Percentiles rank a stretch among this genome's conserved stretches.
phyloP scores from a whole-genome alignment of 2,113 vertebrate species.

The Isurus oxyrinchus region DNA sequence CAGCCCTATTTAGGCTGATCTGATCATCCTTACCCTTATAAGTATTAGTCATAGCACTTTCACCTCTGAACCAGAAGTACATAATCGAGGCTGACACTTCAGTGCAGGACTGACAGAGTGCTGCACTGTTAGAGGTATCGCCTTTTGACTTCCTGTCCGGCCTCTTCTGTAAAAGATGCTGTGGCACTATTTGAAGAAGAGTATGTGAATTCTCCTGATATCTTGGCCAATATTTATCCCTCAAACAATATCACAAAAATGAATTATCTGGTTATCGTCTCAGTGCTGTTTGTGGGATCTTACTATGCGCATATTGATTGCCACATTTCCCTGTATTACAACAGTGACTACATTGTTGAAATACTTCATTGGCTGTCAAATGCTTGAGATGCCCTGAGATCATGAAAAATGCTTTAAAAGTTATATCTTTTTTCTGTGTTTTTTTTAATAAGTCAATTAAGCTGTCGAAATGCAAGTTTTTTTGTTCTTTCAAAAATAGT shows the following conservation, averaged over 20 bases:
- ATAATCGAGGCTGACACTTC: neutral
- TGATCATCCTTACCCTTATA: neutral
- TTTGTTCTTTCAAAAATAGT: neutral
- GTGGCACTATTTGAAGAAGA: neutral
- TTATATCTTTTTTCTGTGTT: neutral
- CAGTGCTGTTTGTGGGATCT: too few species aligned
- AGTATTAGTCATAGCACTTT: neutral
- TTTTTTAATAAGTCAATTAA: neutral
- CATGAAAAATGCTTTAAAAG: neutral
- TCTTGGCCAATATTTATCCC: too few species aligned
- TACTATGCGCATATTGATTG: too few species aligned
- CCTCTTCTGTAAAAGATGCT: neutral
- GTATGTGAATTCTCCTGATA: neutral
- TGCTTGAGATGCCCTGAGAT: neutral
- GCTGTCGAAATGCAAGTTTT: neutral
- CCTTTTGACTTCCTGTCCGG: neutral
- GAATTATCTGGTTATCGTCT: too few species aligned
- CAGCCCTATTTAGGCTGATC: neutral
- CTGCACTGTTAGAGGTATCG: neutral
- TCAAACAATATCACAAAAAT: too few species aligned
- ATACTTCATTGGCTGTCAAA: neutral
- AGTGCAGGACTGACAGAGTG: neutral
- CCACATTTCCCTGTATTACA: too few species aligned
- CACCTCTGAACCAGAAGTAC: neutral
- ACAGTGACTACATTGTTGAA: neutral